Conservation (phyloP, 2,113 vertebrate species). For the Sylvietta virens region DNA sequence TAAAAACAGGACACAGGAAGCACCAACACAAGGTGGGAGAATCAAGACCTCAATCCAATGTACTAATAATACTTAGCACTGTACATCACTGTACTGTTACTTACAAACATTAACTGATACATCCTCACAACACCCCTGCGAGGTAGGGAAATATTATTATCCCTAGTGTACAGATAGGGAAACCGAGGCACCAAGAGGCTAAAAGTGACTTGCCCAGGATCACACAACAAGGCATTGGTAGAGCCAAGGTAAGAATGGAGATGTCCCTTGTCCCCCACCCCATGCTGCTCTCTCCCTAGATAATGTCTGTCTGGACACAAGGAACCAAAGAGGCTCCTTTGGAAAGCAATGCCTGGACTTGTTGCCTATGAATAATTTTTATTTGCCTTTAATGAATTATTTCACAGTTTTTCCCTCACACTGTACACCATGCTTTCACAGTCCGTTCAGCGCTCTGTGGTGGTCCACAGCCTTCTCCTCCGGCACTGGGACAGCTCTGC, state of each 20-base stretch:
- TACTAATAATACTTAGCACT: constrained; percentile 55
- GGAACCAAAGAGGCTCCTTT: constrained; percentile 1
- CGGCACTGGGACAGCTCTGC: constrained; percentile 18
- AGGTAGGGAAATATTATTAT: constrained; percentile 56
- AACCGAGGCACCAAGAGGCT: constrained; percentile 47
- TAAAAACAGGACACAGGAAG: constrained; percentile 30
- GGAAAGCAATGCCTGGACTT: constrained; percentile 57
- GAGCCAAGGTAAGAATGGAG: not conserved
- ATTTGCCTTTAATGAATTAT: constrained; percentile 64
- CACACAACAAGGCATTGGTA: constrained; percentile 4
- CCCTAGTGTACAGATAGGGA: constrained; percentile 29
- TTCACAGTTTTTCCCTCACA: constrained; percentile 54
- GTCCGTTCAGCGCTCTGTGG: not conserved
- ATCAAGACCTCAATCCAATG: constrained; percentile 48
- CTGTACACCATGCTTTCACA: constrained; percentile 45
- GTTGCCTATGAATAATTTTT: constrained; percentile 61
- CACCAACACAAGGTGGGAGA: constrained; percentile 17
- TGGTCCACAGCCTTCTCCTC: constrained; percentile 30
- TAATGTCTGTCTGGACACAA: not conserved
- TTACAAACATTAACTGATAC: constrained; percentile 56
- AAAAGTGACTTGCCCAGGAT: constrained; percentile 7
- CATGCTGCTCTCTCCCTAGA: not conserved
- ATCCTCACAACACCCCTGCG: constrained; percentile 68
- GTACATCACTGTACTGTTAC: constrained; percentile 52
- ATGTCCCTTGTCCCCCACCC: not conserved